phyloP scores from a whole-genome alignment of 1,140 invertebrate species.

The Gryon sp. region DNA sequence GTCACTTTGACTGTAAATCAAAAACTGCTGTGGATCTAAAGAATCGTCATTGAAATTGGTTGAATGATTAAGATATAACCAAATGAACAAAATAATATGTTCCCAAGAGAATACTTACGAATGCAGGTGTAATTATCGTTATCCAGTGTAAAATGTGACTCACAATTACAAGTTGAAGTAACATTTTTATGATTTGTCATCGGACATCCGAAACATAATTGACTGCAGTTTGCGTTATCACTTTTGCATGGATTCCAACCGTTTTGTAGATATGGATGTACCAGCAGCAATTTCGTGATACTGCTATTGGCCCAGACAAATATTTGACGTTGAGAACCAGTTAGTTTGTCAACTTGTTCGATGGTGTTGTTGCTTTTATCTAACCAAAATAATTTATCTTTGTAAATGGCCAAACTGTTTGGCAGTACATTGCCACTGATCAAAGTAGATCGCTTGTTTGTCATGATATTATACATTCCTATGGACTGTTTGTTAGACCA shows the following conservation, averaged over 20 bases:
- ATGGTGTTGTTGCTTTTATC: background rate
- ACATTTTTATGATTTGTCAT: background rate
- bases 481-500: conserved; percentile 4
- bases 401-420: background rate
- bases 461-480: background rate
- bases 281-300: background rate
- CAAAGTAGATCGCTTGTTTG: conserved; percentile 5
- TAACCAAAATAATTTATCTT: background rate
- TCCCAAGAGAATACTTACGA: too few species aligned
- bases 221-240: conserved; percentile 6
- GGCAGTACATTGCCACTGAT: background rate
- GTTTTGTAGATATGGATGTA: background rate
- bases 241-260: background rate
- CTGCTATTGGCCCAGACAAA: background rate
- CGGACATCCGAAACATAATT: conserved; percentile 1
- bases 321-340: background rate
- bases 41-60: background rate
- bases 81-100: too few species aligned
- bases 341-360: background rate
- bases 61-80: background rate
- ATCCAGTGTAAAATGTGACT: conserved; percentile 1
- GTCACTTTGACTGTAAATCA: conserved; percentile 3
- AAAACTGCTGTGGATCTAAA: conserved; percentile 1
- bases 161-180: conserved; percentile 1
- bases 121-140: background rate